These are phyloP conservation scores for Cyprinodon variegatus DNA, from an alignment of 2,113 vertebrate species.

Conservation along the genomic window DNA sequence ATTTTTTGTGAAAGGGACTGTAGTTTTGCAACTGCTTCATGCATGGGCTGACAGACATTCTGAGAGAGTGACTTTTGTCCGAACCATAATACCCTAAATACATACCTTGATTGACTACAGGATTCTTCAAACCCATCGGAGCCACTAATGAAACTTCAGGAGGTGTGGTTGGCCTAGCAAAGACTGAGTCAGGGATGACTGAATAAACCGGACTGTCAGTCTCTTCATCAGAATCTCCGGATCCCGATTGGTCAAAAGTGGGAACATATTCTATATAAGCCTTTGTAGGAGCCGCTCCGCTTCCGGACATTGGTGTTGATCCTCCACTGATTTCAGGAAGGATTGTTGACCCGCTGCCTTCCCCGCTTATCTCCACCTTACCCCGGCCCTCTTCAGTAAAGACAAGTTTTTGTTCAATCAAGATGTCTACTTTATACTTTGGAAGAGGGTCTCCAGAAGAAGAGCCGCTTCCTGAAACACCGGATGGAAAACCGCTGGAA, in stretches of 20 bases:
- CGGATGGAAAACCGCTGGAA: constrained; percentile 49
- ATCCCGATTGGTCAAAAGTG: constrained; percentile 25
- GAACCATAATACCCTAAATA: not conserved
- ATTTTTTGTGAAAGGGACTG: too few relatives aligned
- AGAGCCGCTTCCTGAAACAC: constrained; percentile 30
- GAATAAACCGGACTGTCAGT: constrained; percentile 37
- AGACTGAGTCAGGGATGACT: constrained; percentile 26
- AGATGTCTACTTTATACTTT: constrained; percentile 64
- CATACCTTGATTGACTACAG: constrained; percentile 65
- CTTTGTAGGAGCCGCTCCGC: constrained; percentile 47
- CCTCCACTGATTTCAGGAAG: constrained; percentile 57
- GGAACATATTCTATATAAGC: constrained; percentile 21
- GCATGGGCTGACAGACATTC: too few relatives aligned
- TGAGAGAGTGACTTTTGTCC: too few relatives aligned
- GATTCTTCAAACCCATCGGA: constrained; percentile 64
- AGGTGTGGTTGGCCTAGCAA: constrained; percentile 62
- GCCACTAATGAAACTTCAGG: constrained; percentile 58
- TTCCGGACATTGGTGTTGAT: constrained; percentile 41
- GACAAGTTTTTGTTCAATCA: constrained; percentile 75
- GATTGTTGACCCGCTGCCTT: constrained; percentile 70
- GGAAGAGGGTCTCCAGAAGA: constrained; percentile 52
- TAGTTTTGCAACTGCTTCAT: too few relatives aligned
- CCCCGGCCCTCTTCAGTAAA: constrained; percentile 81
- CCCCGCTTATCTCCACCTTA: constrained; percentile 71
- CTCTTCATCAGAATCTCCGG: constrained; percentile 12